Evolutionary conservation across 1,140 invertebrate species (phyloP).

Genomic region (Pseudomyrmex pallidus): DNA sequence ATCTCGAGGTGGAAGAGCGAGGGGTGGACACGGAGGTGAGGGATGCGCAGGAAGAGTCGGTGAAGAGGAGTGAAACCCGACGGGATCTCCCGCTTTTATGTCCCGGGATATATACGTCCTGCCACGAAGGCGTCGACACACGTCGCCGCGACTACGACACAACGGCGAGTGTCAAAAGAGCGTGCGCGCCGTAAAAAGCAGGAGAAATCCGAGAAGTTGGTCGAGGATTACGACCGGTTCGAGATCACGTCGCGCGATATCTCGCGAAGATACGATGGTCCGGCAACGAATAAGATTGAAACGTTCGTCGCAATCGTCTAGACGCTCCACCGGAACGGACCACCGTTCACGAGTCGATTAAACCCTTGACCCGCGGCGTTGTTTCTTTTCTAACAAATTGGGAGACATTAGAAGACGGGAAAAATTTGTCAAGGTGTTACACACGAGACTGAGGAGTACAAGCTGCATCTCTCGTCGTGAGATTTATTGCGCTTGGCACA

Average conservation of each 20-base stretch:
- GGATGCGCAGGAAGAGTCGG: not conserved
- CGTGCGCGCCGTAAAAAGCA: constrained; percentile 29
- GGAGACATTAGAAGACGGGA: constrained; percentile 14
- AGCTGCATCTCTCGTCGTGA: not conserved
- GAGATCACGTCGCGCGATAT: constrained; percentile 41
- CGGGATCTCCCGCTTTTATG: constrained; percentile 45
- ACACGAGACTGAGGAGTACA: not conserved
- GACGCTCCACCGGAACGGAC: constrained; percentile 17
- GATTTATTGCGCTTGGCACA: not conserved
- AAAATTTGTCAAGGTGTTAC: not conserved
- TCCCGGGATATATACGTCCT: constrained; percentile 43
- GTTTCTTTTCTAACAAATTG: not conserved
- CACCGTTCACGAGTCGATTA: constrained; percentile 45
- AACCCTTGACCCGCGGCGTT: not conserved
- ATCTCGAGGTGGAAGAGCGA: not conserved
- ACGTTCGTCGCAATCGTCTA: constrained; percentile 55
- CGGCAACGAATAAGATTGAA: constrained; percentile 74
- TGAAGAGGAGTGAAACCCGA: not conserved
- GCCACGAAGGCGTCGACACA: constrained; percentile 34
- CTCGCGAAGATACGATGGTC: constrained; percentile 42
- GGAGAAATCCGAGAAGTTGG: constrained; percentile 54
- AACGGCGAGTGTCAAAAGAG: constrained; percentile 51
- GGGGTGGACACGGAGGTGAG: not conserved
- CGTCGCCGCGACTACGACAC: constrained; percentile 13
- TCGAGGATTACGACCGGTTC: constrained; percentile 47